Evolutionary conservation across 2,888 invertebrate species (phyloP).

Genomic region (Osedax fenrisi): DNA sequence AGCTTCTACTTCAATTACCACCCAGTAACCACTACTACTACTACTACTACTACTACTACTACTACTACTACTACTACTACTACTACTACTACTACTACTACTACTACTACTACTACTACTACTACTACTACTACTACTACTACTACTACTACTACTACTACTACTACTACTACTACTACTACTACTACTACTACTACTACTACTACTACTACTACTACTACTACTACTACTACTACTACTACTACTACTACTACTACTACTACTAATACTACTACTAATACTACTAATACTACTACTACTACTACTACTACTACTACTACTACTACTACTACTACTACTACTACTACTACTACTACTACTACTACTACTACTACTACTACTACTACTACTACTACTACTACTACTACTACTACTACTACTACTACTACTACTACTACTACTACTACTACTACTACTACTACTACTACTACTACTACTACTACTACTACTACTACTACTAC

Average conservation of each 20-base stretch:
- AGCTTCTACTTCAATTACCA: no score
- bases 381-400: not conserved
- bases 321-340: not conserved
- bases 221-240: not conserved
- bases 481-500: slow-evolving; percentile 8
- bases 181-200: not conserved
- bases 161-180: not conserved
- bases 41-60: not conserved
- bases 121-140: not conserved
- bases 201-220: not conserved
- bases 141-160: not conserved
- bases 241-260: not conserved
- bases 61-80: not conserved
- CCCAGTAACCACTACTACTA: slow-evolving; percentile 7
- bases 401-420: slow-evolving; percentile 1
- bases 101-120: not conserved
- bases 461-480: not conserved
- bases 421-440: not conserved
- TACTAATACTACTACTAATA: no score
- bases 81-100: not conserved
- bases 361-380: not conserved
- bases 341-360: not conserved
- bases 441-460: not conserved
- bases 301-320: not conserved
- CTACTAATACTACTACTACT: no score